A percentile compares a stretch with the other conserved stretches of the same genome.
Evolutionary conservation across 2,113 vertebrate genomes (phyloP).

Genomic region (Anthoscopus minutus): DNA sequence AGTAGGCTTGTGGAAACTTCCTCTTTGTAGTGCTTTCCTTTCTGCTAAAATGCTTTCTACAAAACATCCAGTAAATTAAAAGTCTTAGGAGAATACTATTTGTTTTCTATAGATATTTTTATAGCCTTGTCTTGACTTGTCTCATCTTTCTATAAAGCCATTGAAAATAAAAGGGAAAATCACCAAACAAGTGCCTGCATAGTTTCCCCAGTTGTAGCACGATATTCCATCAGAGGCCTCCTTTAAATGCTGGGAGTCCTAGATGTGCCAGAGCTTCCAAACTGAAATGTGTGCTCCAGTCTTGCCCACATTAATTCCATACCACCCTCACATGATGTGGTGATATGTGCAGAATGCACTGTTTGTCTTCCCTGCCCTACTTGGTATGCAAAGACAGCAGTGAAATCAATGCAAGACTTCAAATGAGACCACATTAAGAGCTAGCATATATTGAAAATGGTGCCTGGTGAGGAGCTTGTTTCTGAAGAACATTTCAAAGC

Average conservation of each 20-base stretch:
- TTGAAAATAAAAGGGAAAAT: neutral
- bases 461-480: slow-evolving; percentile 2
- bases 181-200: neutral
- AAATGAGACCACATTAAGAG: slow-evolving; percentile 10
- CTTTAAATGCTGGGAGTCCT: neutral
- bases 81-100: neutral
- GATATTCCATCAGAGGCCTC: neutral
- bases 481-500: slow-evolving; percentile 3
- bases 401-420: slow-evolving; percentile 9
- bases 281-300: neutral
- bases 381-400: slow-evolving; percentile 6
- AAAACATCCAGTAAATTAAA: neutral
- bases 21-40: neutral
- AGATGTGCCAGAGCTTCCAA: neutral
- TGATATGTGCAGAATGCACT: neutral
- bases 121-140: neutral
- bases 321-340: neutral
- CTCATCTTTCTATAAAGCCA: neutral
- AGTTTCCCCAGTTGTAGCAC: neutral
- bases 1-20: neutral
- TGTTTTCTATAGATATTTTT: neutral
- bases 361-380: neutral
- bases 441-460: neutral
- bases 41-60: neutral
- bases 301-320: neutral